Conservation (phyloP, 2,797 vertebrate species). For the Sebastes diploproa region DNA sequence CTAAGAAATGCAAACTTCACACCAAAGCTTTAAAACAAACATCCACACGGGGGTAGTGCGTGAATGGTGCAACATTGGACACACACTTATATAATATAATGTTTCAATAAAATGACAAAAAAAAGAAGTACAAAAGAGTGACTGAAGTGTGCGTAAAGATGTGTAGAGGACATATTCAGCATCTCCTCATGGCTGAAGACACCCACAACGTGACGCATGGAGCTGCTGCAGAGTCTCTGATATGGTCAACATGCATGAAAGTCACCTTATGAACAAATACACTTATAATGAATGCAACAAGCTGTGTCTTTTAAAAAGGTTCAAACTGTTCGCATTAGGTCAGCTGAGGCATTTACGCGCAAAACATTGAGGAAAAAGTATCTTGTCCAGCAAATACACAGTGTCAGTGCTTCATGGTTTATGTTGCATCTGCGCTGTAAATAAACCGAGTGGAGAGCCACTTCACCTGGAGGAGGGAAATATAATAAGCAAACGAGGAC, state of each 20-base stretch:
- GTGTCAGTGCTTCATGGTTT: too few relatives aligned
- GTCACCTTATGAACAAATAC: not conserved
- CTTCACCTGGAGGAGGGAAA: constrained; percentile 16
- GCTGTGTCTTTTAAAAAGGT: not conserved
- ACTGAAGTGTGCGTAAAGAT: not conserved
- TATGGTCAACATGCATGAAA: not conserved
- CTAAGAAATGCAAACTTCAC: not conserved
- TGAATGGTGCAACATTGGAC: not conserved
- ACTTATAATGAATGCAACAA: not conserved
- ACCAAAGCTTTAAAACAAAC: not conserved
- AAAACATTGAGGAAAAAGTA: not conserved
- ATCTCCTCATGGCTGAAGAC: not conserved
- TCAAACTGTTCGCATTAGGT: not conserved
- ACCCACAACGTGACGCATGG: constrained; percentile 15
- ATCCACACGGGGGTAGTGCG: not conserved
- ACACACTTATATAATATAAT: not conserved
- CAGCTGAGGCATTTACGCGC: not conserved
- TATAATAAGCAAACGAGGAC: constrained; percentile 64
- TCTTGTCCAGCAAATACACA: not conserved
- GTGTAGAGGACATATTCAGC: not conserved
- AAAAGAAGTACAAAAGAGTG: not conserved
- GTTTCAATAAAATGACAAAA: not conserved
- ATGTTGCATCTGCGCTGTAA: not conserved
- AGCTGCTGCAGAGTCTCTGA: not conserved
- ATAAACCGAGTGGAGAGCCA: constrained; percentile 14